These are phyloP conservation scores for Lucilia sericata DNA, from an alignment of 1,140 invertebrate species.

Conservation along the genomic window DNA sequence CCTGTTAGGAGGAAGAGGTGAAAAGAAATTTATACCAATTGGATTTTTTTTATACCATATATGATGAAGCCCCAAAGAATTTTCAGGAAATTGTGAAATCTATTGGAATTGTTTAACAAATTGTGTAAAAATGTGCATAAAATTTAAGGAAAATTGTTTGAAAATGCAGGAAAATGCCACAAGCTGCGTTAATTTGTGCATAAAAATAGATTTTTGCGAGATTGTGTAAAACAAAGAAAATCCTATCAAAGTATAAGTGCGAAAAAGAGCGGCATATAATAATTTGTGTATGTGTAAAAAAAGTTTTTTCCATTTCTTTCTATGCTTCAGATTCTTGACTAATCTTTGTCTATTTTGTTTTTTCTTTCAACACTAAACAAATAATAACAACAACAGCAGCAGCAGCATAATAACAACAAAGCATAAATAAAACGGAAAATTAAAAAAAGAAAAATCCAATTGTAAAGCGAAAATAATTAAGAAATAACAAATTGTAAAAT, in stretches of 20 bases:
- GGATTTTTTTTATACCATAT: not conserved
- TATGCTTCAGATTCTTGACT: not conserved
- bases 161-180: slow-evolving; percentile 25
- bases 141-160: not conserved
- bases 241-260: slow-evolving; percentile 39
- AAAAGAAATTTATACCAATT: slow-evolving; percentile 1
- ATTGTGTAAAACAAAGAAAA: slow-evolving; percentile 44
- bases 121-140: not conserved
- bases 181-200: slow-evolving; percentile 36
- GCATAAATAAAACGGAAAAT: not conserved
- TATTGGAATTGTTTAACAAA: not conserved
- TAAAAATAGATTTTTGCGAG: slow-evolving; percentile 36
- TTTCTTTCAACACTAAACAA: not conserved
- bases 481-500: slow-evolving; percentile 5
- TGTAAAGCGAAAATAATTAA: not conserved
- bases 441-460: not conserved
- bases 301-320: slow-evolving; percentile 26
- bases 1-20: not conserved
- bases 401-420: slow-evolving; percentile 13
- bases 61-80: not conserved
- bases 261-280: slow-evolving; percentile 29
- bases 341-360: not conserved
- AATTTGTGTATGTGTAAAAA: slow-evolving; percentile 33
- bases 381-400: not conserved
- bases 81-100: not conserved